These are phyloP conservation scores for Sesamia inferens DNA, from an alignment of 2,888 invertebrate genomes.

Conservation along the genomic window DNA sequence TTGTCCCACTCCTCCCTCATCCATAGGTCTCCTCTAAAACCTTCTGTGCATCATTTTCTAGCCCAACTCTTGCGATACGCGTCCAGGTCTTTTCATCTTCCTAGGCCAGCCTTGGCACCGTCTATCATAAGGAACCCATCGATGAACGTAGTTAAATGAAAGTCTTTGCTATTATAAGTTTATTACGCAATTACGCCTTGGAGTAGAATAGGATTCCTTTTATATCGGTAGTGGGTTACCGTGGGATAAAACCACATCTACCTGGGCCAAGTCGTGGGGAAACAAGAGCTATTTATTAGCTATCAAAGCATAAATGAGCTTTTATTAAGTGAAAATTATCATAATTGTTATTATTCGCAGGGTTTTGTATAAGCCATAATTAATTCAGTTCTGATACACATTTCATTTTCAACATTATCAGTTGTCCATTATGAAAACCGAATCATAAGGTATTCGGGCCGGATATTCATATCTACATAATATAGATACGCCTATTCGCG, in stretches of 20 bases:
- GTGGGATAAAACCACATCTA: neutral
- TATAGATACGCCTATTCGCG: neutral
- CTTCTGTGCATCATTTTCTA: too few species aligned
- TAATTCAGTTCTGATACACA: neutral
- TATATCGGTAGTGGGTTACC: neutral
- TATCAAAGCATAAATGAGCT: neutral
- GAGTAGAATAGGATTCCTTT: neutral
- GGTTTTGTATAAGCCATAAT: conserved; percentile 9
- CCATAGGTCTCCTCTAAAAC: too few species aligned
- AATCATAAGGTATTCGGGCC: conserved; percentile 1
- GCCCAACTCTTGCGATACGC: too few species aligned
- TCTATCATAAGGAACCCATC: too few species aligned
- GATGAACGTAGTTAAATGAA: neutral
- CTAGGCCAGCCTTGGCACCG: too few species aligned
- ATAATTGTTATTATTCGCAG: conserved; percentile 3
- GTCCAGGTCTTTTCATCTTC: too few species aligned
- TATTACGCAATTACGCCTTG: neutral
- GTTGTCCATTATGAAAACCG: conserved; percentile 3
- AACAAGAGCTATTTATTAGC: neutral
- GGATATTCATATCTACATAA: conserved; percentile 23
- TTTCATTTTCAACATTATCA: conserved; percentile 9
- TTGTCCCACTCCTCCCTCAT: too few species aligned
- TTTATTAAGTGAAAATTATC: neutral
- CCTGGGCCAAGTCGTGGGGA: too few species aligned
- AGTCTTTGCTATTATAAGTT: neutral